Conservation (phyloP, 2,888 invertebrate genomes). For the Limenitis camilla region DNA sequence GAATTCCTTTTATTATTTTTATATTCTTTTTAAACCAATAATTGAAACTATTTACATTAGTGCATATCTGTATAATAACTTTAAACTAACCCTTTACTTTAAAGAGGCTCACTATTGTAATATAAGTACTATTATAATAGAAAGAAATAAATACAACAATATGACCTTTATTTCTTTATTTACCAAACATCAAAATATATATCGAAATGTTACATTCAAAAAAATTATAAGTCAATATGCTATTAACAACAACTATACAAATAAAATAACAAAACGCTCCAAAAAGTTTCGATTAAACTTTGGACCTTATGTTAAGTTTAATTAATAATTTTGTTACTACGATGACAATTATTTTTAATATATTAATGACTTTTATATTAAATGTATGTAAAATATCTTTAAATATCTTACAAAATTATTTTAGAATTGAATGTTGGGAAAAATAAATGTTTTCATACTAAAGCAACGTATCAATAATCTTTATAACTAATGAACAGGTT, state of each 20-base stretch:
- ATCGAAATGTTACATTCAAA: constrained; percentile 63
- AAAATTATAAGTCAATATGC: constrained; percentile 35
- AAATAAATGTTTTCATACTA: no score
- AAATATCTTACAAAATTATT: no score
- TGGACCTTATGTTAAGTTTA: neutral
- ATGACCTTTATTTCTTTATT: constrained; percentile 34
- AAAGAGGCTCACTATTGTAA: neutral
- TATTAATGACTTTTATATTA: no score
- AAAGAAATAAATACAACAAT: neutral
- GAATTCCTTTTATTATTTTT: no score
- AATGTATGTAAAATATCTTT: no score
- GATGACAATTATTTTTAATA: no score
- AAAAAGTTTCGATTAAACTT: constrained; percentile 1
- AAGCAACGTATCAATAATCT: no score
- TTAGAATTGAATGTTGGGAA: neutral
- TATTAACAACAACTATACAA: constrained; percentile 24
- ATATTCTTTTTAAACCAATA: no score
- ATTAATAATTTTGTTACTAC: no score
- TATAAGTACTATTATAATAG: neutral
- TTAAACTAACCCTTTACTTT: neutral
- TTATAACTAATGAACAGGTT: no score
- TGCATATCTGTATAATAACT: neutral
- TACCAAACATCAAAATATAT: constrained; percentile 71
- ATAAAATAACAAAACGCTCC: neutral
- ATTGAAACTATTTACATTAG: neutral